Conservation (phyloP, 2,888 invertebrate genomes). For the Falcaria lacertinaria region DNA sequence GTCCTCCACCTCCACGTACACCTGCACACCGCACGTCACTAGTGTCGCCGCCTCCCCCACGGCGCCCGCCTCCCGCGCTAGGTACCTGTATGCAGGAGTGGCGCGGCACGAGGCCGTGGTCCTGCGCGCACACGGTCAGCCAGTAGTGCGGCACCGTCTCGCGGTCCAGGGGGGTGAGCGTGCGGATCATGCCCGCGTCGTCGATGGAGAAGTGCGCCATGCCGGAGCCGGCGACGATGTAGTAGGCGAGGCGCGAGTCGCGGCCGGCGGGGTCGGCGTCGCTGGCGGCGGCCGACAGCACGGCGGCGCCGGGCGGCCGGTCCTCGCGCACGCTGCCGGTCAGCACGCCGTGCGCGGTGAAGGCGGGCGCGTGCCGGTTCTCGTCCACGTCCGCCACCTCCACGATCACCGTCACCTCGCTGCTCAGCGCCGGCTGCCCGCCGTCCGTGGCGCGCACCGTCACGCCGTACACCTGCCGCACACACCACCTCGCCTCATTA, state of each 20-base stretch:
- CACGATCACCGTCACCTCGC: slow-evolving; percentile 89
- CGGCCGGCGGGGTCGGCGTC: slow-evolving; percentile 90
- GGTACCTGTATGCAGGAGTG: slow-evolving; percentile 89
- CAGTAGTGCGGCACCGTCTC: slow-evolving; percentile 94
- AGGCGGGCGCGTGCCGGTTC: slow-evolving; percentile 90
- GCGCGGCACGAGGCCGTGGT: slow-evolving; percentile 92
- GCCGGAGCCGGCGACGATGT: slow-evolving; percentile 92
- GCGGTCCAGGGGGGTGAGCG: slow-evolving; percentile 91
- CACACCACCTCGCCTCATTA: background rate
- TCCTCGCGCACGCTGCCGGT: slow-evolving; percentile 89
- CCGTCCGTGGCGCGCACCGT: slow-evolving; percentile 91
- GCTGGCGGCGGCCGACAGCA: slow-evolving; percentile 87
- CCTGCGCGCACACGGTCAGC: slow-evolving; percentile 96
- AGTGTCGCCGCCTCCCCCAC: too few relatives aligned
- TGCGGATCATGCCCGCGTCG: slow-evolving; percentile 90
- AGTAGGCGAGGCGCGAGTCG: slow-evolving; percentile 91
- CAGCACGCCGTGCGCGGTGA: slow-evolving; percentile 87
- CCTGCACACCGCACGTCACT: slow-evolving; percentile 26
- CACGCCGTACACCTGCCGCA: slow-evolving; percentile 85
- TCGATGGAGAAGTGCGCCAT: slow-evolving; percentile 95
- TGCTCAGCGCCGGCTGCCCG: slow-evolving; percentile 89
- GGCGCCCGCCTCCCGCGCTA: background rate
- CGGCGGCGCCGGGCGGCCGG: slow-evolving; percentile 86
- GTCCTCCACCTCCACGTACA: slow-evolving; percentile 86
- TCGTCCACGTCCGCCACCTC: slow-evolving; percentile 97